phyloP scores from a whole-genome alignment of 1,140 invertebrate species.

The Pseudachorutes palmiensis region DNA sequence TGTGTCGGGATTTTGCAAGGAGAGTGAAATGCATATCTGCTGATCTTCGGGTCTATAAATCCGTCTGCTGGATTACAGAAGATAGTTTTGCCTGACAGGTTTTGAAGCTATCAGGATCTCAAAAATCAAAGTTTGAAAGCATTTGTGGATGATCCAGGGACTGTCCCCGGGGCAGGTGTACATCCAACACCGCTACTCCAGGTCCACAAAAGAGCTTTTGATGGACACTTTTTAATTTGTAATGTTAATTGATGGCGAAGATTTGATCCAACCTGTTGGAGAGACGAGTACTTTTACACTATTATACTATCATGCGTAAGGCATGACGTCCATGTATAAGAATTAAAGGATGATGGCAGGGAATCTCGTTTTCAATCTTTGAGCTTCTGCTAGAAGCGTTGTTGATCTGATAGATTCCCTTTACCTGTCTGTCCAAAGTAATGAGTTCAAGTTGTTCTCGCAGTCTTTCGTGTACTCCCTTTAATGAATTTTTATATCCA shows the following conservation, averaged over 20 bases:
- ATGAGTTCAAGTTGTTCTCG: background rate
- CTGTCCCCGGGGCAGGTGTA: background rate
- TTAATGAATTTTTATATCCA: constrained; percentile 3
- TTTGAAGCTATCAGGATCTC: no score
- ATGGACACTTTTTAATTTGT: constrained; percentile 35
- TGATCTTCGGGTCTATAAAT: no score
- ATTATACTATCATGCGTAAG: no score
- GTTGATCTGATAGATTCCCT: background rate
- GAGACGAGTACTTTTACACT: constrained; percentile 3
- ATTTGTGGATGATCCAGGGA: no score
- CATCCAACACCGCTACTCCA: background rate
- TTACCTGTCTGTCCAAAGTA: background rate
- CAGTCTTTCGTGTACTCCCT: background rate
- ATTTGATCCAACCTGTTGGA: constrained; percentile 2
- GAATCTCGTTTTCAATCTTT: constrained; percentile 14
- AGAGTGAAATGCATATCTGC: no score
- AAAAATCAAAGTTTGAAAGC: no score
- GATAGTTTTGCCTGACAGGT: no score
- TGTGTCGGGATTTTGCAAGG: no score
- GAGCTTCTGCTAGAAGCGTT: background rate
- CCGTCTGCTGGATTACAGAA: no score
- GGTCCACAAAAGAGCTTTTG: background rate
- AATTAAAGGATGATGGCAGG: no score
- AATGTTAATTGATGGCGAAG: constrained; percentile 26
- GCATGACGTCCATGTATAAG: no score